These are phyloP conservation scores for Dicrostonyx torquatus DNA, from an alignment of 2,797 vertebrate genomes.

Conservation along the genomic window DNA sequence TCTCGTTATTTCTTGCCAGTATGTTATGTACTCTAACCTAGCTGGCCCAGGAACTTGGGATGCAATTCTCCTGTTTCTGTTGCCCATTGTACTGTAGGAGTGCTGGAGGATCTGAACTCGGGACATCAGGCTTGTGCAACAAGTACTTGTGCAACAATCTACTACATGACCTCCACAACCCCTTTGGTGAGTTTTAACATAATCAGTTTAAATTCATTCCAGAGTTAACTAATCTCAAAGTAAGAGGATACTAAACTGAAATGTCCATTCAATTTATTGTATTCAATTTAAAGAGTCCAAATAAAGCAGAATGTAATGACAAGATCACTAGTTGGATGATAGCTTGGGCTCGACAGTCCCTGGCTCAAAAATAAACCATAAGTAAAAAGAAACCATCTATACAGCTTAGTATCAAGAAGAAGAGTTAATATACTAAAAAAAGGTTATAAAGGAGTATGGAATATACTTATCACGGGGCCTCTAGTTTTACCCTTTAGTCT, in stretches of 20 bases:
- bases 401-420: not conserved
- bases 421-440: not conserved
- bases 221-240: conserved; percentile 34
- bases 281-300: conserved; percentile 10
- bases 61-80: not conserved
- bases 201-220: conserved; percentile 39
- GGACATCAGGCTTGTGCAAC: not conserved
- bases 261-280: not conserved
- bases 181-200: not conserved
- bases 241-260: not conserved
- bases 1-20: not conserved
- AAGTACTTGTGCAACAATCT: not conserved
- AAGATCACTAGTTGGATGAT: not conserved
- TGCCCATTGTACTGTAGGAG: not conserved
- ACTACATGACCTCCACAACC: not conserved
- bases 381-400: not conserved
- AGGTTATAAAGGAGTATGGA: not conserved
- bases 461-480: not conserved
- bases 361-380: not conserved
- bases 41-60: not conserved
- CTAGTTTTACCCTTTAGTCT: not conserved
- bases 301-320: not conserved
- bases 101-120: not conserved
- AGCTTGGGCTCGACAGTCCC: not conserved
- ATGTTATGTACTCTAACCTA: not conserved